Conservation (phyloP, 2,113 vertebrate species). For the Phodopus roborovskii region DNA sequence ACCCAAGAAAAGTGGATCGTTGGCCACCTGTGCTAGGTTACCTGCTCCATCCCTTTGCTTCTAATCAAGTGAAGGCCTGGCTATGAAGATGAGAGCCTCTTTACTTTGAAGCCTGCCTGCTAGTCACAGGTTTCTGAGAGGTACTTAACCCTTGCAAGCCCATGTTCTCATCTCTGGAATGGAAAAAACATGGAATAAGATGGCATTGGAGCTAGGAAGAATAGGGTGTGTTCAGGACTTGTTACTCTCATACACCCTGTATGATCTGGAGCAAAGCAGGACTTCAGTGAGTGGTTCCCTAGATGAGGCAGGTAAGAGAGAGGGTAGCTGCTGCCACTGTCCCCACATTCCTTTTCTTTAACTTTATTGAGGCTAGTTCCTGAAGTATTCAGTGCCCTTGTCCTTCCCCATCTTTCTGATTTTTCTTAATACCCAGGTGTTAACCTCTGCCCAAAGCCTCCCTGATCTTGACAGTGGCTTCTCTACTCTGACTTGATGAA, state of each 20-base stretch:
- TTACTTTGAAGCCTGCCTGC: background rate
- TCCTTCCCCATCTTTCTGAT: background rate
- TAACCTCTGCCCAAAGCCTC: background rate
- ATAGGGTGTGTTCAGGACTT: background rate
- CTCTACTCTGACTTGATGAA: background rate
- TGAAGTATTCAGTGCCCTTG: background rate
- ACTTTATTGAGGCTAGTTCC: background rate
- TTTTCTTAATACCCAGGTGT: background rate
- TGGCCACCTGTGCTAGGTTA: background rate
- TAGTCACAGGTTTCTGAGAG: background rate
- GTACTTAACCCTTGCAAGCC: background rate
- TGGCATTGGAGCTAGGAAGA: background rate
- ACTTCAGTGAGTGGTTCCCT: background rate
- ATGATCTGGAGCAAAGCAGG: background rate
- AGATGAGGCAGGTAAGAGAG: background rate
- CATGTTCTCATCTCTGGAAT: slow-evolving; percentile 8
- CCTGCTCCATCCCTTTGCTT: background rate
- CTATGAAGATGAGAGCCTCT: background rate
- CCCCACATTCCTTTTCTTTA: background rate
- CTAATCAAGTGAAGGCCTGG: background rate
- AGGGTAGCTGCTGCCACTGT: background rate
- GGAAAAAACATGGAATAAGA: background rate
- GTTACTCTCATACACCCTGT: background rate
- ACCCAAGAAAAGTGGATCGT: background rate
- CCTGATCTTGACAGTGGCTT: background rate